Percentiles rank a stretch among this genome's conserved stretches.
Conservation (phyloP, 2,888 invertebrate genomes). For the Shargacucullia verbasci region DNA sequence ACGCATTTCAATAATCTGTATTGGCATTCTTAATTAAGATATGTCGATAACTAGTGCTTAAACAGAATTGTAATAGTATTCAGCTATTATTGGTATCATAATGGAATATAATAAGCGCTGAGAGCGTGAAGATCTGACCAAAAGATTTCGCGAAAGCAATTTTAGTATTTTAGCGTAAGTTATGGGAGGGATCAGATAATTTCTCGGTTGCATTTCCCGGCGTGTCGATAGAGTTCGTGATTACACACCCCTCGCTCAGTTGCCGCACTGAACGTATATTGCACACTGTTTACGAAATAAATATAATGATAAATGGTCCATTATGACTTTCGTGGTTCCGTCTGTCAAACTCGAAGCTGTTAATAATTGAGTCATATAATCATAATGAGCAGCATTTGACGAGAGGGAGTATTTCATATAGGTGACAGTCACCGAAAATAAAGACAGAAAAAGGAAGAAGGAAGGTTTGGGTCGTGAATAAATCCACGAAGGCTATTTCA, state of each 20-base stretch:
- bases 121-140: constrained; percentile 86
- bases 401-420: no score
- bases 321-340: constrained; percentile 13
- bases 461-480: no score
- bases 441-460: no score
- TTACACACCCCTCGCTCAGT: constrained; percentile 69
- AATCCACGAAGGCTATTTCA: no score
- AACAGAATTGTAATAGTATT: constrained; percentile 79
- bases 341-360: not conserved
- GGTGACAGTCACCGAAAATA: no score
- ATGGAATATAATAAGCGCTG: constrained; percentile 85
- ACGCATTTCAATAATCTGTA: constrained; percentile 59
- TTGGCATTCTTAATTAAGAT: constrained; percentile 74
- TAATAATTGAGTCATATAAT: no score
- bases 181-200: constrained; percentile 87
- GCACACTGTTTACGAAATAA: constrained; percentile 56
- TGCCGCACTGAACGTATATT: constrained; percentile 35
- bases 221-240: constrained; percentile 78
- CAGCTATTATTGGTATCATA: constrained; percentile 84
- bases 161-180: constrained; percentile 86
- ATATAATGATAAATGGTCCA: constrained; percentile 39
- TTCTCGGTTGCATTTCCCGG: constrained; percentile 78
- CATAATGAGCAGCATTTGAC: not conserved
- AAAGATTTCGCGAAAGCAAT: constrained; percentile 86
- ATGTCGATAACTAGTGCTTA: constrained; percentile 63